Evolutionary conservation across 2,113 vertebrate genomes (phyloP).

Genomic region (Poeciliopsis prolifica): DNA sequence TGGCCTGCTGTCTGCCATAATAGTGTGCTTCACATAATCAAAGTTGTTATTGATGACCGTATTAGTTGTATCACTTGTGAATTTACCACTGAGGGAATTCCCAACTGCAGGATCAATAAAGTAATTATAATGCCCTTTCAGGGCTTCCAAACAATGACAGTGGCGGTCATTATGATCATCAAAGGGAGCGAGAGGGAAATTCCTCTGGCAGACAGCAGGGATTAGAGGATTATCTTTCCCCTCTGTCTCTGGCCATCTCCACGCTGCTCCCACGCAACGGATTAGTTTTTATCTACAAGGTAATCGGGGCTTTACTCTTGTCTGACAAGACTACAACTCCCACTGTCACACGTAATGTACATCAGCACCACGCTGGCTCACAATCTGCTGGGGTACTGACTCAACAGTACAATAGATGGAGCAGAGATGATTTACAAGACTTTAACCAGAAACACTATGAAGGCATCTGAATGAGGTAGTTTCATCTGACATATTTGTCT

Average conservation of each 20-base stretch:
- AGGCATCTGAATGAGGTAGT: slow-evolving; percentile 13
- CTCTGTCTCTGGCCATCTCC: slow-evolving; percentile 38
- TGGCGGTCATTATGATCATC: slow-evolving; percentile 17
- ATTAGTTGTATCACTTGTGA: not conserved
- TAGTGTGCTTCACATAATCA: not conserved
- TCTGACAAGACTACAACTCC: slow-evolving; percentile 59
- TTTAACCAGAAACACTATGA: slow-evolving; percentile 11
- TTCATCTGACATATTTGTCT: slow-evolving; percentile 6
- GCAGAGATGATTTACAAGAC: slow-evolving; percentile 8
- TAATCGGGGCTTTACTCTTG: slow-evolving; percentile 47
- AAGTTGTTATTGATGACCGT: not conserved
- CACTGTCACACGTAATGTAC: slow-evolving; percentile 21
- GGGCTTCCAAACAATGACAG: slow-evolving; percentile 28
- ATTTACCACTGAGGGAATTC: slow-evolving; percentile 24
- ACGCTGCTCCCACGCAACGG: slow-evolving; percentile 21
- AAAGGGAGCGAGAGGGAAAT: slow-evolving; percentile 27
- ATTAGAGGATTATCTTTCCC: slow-evolving; percentile 51
- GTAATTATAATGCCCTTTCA: slow-evolving; percentile 28
- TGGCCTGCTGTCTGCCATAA: not conserved
- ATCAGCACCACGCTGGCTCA: slow-evolving; percentile 12
- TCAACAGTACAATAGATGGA: slow-evolving; percentile 19
- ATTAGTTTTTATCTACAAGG: slow-evolving; percentile 61
- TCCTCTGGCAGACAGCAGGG: slow-evolving; percentile 43
- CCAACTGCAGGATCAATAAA: slow-evolving; percentile 34
- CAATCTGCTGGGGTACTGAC: slow-evolving; percentile 12